Conservation (phyloP, 2,797 vertebrate genomes). For the Phaenicophaeus curvirostris region DNA sequence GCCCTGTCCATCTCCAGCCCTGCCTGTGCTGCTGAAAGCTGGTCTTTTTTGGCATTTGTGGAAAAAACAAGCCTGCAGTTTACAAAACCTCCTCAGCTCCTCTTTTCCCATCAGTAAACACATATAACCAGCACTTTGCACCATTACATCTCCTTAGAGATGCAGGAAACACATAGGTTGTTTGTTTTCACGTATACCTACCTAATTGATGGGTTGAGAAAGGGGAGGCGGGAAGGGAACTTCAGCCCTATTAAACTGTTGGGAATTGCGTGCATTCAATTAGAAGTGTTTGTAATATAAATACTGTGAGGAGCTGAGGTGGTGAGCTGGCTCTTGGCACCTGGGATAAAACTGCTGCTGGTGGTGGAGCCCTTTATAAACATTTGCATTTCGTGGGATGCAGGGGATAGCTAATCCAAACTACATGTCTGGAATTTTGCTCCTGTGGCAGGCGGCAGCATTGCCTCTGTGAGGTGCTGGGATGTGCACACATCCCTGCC, state of each 20-base stretch:
- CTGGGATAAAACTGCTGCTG: not conserved
- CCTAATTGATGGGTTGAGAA: slow-evolving; percentile 68
- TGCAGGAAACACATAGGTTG: slow-evolving; percentile 57
- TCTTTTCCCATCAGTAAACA: not conserved
- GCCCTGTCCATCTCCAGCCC: not conserved
- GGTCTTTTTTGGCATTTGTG: not conserved
- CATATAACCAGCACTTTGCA: not conserved
- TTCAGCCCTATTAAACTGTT: slow-evolving; percentile 50
- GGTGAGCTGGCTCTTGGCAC: not conserved
- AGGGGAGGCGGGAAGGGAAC: slow-evolving; percentile 29
- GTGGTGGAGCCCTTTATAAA: slow-evolving; percentile 16
- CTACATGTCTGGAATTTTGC: not conserved
- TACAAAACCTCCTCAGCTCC: slow-evolving; percentile 9
- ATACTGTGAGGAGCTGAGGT: not conserved
- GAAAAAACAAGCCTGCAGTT: not conserved
- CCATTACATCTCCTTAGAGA: slow-evolving; percentile 49
- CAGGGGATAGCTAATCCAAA: not conserved
- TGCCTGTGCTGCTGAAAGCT: not conserved
- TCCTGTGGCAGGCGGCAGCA: accelerated
- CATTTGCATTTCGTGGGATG: not conserved
- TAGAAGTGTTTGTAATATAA: slow-evolving; percentile 42
- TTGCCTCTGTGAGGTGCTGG: accelerated
- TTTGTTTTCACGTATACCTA: slow-evolving; percentile 66
- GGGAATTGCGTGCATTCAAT: slow-evolving; percentile 37
- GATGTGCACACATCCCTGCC: not conserved